Percentiles rank a stretch among this genome's conserved stretches.
These are phyloP conservation scores for Ctenopoma kingsleyae DNA, from an alignment of 2,797 vertebrate genomes.

Conservation along the genomic window DNA sequence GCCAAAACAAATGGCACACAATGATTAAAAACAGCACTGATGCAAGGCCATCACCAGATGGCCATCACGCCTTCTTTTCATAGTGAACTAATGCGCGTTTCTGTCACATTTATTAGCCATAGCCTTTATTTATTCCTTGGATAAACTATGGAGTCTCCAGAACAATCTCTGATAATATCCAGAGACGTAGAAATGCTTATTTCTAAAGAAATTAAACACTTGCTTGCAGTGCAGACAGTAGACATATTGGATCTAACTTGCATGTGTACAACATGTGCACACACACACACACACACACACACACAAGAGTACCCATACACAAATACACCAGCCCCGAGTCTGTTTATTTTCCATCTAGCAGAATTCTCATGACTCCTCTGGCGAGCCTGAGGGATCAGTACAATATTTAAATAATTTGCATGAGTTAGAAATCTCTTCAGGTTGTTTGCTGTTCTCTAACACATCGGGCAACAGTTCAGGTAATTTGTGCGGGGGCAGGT, in stretches of 20 bases:
- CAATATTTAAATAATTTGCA: slow-evolving; percentile 78
- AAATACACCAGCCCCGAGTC: slow-evolving; percentile 71
- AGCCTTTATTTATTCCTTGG: slow-evolving; percentile 56
- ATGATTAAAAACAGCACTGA: slow-evolving; percentile 64
- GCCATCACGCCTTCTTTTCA: slow-evolving; percentile 63
- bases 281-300: slow-evolving; percentile 20
- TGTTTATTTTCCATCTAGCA: slow-evolving; percentile 76
- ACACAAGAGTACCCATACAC: slow-evolving; percentile 52
- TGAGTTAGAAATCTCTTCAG: slow-evolving; percentile 64
- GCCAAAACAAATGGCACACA: slow-evolving; percentile 61
- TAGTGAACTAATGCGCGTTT: slow-evolving; percentile 62
- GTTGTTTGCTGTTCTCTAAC: slow-evolving; percentile 67
- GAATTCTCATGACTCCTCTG: slow-evolving; percentile 73
- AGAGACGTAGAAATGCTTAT: slow-evolving; percentile 25
- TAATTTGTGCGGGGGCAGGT: slow-evolving; percentile 41
- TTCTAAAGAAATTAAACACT: slow-evolving; percentile 55
- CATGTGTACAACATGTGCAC: slow-evolving; percentile 42
- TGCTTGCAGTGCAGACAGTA: slow-evolving; percentile 66
- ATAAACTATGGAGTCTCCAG: slow-evolving; percentile 55
- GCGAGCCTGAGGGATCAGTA: slow-evolving; percentile 74
- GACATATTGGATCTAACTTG: slow-evolving; percentile 65
- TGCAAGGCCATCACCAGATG: slow-evolving; percentile 77
- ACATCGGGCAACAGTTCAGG: slow-evolving; percentile 30
- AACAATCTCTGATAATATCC: slow-evolving; percentile 51
- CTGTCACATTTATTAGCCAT: slow-evolving; percentile 62